Conservation (phyloP, 1,140 invertebrate species). For the Rhynchophorus ferrugineus region DNA sequence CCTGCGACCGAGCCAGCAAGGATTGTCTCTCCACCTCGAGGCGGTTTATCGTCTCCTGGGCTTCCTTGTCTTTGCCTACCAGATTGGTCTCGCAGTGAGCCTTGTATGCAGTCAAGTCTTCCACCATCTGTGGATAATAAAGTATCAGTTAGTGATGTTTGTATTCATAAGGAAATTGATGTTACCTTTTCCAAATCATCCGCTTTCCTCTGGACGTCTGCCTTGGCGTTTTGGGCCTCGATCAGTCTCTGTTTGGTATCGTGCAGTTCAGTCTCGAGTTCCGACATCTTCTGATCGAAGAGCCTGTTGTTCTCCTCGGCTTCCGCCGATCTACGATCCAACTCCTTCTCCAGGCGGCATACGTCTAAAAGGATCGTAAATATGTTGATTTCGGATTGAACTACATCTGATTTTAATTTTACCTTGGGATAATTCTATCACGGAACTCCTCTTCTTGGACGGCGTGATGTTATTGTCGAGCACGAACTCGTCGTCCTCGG, state of each 20-base stretch:
- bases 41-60: constrained; percentile 31
- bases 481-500: constrained; percentile 11
- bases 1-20: constrained; percentile 22
- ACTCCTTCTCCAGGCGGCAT: constrained; percentile 17
- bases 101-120: constrained; percentile 14
- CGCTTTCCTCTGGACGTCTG: constrained; percentile 16
- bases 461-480: constrained; percentile 10
- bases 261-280: constrained; percentile 21
- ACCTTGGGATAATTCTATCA: constrained; percentile 12
- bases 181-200: constrained; percentile 16
- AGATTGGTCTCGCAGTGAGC: constrained; percentile 16
- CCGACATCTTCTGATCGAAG: constrained; percentile 19
- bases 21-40: constrained; percentile 38
- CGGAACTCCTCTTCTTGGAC: constrained; percentile 5
- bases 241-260: constrained; percentile 16
- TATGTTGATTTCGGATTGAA: too few species aligned
- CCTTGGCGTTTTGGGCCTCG: constrained; percentile 15
- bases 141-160: not conserved
- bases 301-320: constrained; percentile 14
- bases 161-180: too few species aligned
- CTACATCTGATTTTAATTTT: not conserved
- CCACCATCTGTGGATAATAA: constrained; percentile 6
- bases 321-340: constrained; percentile 26
- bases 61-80: constrained; percentile 29
- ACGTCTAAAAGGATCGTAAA: constrained; percentile 12